Percentiles rank a stretch among this genome's conserved stretches.
phyloP scores from a whole-genome alignment of 2,797 vertebrate genomes.

The Schizopygopsis pylzovi region DNA sequence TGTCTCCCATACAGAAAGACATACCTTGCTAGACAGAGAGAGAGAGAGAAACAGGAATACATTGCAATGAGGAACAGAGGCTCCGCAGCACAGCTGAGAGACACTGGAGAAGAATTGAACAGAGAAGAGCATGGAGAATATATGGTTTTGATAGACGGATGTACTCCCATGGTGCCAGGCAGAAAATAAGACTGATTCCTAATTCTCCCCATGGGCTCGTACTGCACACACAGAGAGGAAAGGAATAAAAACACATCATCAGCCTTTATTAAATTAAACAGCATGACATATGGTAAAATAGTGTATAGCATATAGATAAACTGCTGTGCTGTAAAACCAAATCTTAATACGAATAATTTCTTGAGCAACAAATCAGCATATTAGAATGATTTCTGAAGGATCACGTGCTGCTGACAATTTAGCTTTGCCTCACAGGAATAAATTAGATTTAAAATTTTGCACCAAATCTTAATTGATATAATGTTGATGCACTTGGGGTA shows the following conservation, averaged over 20 bases:
- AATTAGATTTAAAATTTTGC: not conserved
- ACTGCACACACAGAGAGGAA: constrained; percentile 8
- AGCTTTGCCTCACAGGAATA: not conserved
- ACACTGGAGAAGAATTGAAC: constrained; percentile 28
- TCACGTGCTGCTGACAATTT: not conserved
- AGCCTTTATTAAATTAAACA: not conserved
- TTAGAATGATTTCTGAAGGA: not conserved
- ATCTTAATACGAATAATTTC: not conserved
- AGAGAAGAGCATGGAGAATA: constrained; percentile 34
- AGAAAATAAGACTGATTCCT: constrained; percentile 4
- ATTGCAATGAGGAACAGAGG: constrained; percentile 31
- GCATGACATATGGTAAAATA: not conserved
- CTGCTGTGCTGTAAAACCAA: not conserved
- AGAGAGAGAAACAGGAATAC: not conserved
- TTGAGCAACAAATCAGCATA: not conserved
- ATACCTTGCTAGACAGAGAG: constrained; percentile 26
- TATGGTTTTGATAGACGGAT: constrained; percentile 35
- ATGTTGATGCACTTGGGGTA: not conserved
- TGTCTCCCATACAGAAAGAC: constrained; percentile 55
- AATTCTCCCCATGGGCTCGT: not conserved
- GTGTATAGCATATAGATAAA: not conserved
- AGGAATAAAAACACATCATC: not conserved
- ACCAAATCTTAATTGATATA: not conserved
- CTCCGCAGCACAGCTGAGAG: constrained; percentile 9
- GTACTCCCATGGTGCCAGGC: constrained; percentile 18